Evolutionary conservation across 2,797 vertebrate genomes (phyloP).

Genomic region (Typhlichthys eigenmanni): DNA sequence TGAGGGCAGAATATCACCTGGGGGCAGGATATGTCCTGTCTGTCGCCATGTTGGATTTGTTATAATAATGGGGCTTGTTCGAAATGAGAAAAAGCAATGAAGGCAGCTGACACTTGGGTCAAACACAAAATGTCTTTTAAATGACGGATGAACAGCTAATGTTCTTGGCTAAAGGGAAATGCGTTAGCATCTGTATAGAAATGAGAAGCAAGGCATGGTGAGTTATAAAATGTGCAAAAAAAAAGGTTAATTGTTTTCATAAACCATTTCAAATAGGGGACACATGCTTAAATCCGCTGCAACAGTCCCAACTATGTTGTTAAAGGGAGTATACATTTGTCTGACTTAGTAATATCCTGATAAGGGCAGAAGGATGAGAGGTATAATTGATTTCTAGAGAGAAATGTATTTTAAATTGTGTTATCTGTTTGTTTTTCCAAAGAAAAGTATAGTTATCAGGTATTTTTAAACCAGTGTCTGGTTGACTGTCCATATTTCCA

Average conservation of each 20-base stretch:
- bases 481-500: no score
- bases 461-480: no score
- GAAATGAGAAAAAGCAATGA: slow-evolving; percentile 43
- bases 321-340: not conserved
- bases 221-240: slow-evolving; percentile 6
- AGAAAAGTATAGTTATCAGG: not conserved
- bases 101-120: slow-evolving; percentile 43
- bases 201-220: slow-evolving; percentile 13
- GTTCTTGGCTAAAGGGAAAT: slow-evolving; percentile 17
- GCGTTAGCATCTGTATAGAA: slow-evolving; percentile 20
- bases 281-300: slow-evolving; percentile 27
- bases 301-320: slow-evolving; percentile 8
- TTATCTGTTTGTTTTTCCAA: not conserved
- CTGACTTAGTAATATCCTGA: slow-evolving; percentile 1
- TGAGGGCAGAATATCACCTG: slow-evolving; percentile 41
- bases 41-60: slow-evolving; percentile 40
- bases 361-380: not conserved
- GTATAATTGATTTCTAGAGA: not conserved
- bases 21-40: slow-evolving; percentile 45
- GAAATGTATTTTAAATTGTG: not conserved
- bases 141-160: slow-evolving; percentile 23
- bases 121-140: slow-evolving; percentile 33
- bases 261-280: slow-evolving; percentile 25
- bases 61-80: slow-evolving; percentile 49
- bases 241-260: slow-evolving; percentile 20